Evolutionary conservation across 2,113 vertebrate species (phyloP).

Genomic region (Acanthochromis polyacanthus): DNA sequence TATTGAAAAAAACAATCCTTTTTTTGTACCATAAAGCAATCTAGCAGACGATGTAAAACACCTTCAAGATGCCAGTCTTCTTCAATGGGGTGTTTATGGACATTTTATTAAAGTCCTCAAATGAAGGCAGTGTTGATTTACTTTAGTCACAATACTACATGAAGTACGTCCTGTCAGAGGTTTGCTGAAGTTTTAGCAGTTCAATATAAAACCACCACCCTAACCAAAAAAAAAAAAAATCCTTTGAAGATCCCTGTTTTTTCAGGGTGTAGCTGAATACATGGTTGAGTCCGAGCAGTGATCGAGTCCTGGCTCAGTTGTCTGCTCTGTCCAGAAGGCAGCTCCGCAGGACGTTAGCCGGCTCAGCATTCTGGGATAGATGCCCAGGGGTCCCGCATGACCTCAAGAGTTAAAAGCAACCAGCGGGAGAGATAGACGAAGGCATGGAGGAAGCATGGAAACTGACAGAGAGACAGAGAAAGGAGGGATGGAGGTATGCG

Average conservation of each 20-base stretch:
- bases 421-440: conserved; percentile 81
- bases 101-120: conserved; percentile 39
- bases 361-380: conserved; percentile 83
- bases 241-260: conserved; percentile 34
- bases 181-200: conserved; percentile 10
- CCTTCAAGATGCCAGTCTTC: conserved; percentile 27
- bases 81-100: conserved; percentile 32
- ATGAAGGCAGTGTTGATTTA: conserved; percentile 22
- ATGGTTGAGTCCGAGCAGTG: conserved; percentile 57
- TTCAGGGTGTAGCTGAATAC: conserved; percentile 57
- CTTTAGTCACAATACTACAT: conserved; percentile 23
- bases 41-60: conserved; percentile 49
- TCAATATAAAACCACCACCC: not conserved
- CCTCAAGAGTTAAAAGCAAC: conserved; percentile 87
- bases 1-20: not conserved
- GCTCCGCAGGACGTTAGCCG: conserved; percentile 81
- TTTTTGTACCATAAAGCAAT: conserved; percentile 20
- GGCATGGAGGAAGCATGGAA: conserved; percentile 68
- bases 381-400: conserved; percentile 85
- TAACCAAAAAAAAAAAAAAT: conserved; percentile 8
- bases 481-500: conserved; percentile 58
- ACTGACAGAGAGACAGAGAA: conserved; percentile 53
- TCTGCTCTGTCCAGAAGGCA: conserved; percentile 83
- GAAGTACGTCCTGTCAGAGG: conserved; percentile 30
- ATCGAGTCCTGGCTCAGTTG: conserved; percentile 76